Evolutionary conservation across 2,113 vertebrate species (phyloP), one percentile per base, ranked within the genome.

Genomic region (Brachypodius melanocephalos): DNA sequence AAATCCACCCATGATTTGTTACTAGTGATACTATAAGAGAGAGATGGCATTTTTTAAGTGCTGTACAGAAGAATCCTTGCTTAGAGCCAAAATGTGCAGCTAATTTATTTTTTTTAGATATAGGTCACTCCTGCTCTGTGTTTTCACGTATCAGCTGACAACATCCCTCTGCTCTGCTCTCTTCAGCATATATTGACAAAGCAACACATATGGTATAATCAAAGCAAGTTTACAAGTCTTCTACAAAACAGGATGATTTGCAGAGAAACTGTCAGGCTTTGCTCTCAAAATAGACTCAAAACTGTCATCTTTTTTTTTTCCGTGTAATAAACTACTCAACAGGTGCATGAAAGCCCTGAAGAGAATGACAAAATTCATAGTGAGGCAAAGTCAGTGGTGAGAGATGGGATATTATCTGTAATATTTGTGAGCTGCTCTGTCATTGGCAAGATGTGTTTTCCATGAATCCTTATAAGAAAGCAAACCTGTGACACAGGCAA

Each of bases 161-260:
- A 85, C 75, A 96, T 71, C 82, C 52, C 81, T 92, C 91, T 73
- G 80, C 93, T 94, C 88, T 66, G 93, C 89, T 97, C 91, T 51
- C 82, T 95, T 91, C 26, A 91, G 93, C 91, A 95, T 71, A 55
- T 86, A 96, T 84, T 95, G 91, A 96, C 96, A 96, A 93, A 96
- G 85, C 3, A 4, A 97, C 94, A 96, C 91, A 97, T 94, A 95
- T 85, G 93, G 89, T 93, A 79, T 4, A 88, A 95, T 96, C 95
- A 97, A 96, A 97, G 94, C 95, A 96, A 96, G 75, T 94, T 96
- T 95, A 95, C 91, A 94, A 91, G 95, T 61, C 87, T 62, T 88
- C 78, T 62, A 85, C 59, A 76, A 85, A 96, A 90, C 78, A 93
- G 67, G 88, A 54, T 74, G 85, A 96, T 90, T 71, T 93, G 94